These are phyloP conservation scores for Melanostoma scalare DNA, from an alignment of 2,888 invertebrate genomes.

Conservation along the genomic window DNA sequence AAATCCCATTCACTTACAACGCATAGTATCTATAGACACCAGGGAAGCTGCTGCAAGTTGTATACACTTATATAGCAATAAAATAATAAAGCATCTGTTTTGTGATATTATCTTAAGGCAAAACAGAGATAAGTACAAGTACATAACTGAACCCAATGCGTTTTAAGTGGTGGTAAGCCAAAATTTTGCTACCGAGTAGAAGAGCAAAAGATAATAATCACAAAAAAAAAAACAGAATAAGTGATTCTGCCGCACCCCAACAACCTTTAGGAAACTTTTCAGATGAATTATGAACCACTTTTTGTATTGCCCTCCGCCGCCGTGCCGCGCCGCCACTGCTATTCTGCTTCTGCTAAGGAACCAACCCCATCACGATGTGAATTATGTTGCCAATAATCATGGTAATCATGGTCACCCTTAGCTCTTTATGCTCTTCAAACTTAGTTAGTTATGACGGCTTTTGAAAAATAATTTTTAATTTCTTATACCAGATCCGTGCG, in stretches of 20 bases:
- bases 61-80: conserved; percentile 38
- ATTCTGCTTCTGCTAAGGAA: too few relatives aligned
- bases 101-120: conserved; percentile 39
- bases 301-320: too few relatives aligned
- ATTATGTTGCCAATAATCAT: conserved; percentile 46
- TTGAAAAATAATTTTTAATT: not conserved
- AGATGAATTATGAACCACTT: too few relatives aligned
- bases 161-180: conserved; percentile 16
- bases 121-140: not conserved
- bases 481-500: too few relatives aligned
- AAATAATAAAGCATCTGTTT: conserved; percentile 72
- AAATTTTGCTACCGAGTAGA: conserved; percentile 2
- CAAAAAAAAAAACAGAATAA: conserved; percentile 8
- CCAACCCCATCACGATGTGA: conserved; percentile 41
- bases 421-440: conserved; percentile 17
- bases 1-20: conserved; percentile 36
- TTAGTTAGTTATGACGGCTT: conserved; percentile 32
- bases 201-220: not conserved
- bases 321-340: not conserved
- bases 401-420: conserved; percentile 46
- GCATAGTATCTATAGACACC: not conserved
- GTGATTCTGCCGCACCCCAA: conserved; percentile 10
- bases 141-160: not conserved
- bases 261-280: not conserved
- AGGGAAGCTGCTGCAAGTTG: not conserved